Evolutionary conservation across 2,888 invertebrate species (phyloP).

Genomic region (Euclidia mi): DNA sequence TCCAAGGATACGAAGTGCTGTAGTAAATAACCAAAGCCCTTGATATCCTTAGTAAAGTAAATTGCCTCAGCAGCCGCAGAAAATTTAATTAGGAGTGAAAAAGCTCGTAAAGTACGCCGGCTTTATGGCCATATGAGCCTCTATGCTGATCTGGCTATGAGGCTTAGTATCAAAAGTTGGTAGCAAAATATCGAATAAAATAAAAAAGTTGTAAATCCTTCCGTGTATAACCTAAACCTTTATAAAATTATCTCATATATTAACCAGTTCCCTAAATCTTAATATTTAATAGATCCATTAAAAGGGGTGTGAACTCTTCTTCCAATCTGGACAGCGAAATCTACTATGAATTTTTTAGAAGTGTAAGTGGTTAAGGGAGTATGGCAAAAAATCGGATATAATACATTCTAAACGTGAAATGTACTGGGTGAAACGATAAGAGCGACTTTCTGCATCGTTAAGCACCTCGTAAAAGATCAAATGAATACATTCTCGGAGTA

Average conservation of each 20-base stretch:
- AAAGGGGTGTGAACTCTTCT: background rate
- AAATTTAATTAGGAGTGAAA: conserved; percentile 53
- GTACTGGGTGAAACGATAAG: background rate
- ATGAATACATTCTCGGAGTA: background rate
- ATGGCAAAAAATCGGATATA: background rate
- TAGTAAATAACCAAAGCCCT: conserved; percentile 33
- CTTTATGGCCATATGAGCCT: conserved; percentile 41
- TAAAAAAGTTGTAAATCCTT: background rate
- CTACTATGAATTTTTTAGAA: background rate
- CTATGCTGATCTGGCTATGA: conserved; percentile 14
- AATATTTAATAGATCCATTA: background rate
- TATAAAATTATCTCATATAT: background rate
- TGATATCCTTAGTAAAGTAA: conserved; percentile 27
- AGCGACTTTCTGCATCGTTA: conserved; percentile 4
- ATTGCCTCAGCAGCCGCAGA: conserved; percentile 31
- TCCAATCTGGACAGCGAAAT: conserved; percentile 2
- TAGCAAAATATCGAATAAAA: background rate
- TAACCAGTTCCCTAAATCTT: too few species aligned
- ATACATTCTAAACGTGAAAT: background rate
- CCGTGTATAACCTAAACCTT: too few species aligned
- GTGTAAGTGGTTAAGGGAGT: background rate
- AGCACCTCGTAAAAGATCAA: background rate
- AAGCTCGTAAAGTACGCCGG: conserved; percentile 37
- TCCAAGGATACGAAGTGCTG: conserved; percentile 9
- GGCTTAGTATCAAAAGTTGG: conserved; percentile 18